Evolutionary conservation across 2,797 vertebrate species (phyloP).

Genomic region (Poeciliopsis paucimaculata): DNA sequence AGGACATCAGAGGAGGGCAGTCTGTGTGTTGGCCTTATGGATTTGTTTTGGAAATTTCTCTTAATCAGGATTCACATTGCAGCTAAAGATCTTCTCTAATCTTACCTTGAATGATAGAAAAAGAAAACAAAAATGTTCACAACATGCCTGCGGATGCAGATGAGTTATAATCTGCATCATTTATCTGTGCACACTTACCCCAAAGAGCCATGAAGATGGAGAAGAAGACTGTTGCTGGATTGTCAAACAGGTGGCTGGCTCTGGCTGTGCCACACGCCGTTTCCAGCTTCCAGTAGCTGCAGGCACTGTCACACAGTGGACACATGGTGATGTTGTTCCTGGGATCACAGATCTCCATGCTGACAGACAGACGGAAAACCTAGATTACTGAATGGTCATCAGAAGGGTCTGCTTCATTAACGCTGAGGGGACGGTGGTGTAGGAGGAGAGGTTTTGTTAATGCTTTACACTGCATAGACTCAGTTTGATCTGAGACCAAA

Average conservation of each 20-base stretch:
- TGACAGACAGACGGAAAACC: constrained; percentile 12
- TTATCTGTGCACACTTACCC: constrained; percentile 79
- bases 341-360: constrained; percentile 95
- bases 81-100: not conserved
- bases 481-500: no score
- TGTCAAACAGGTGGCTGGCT: constrained; percentile 97
- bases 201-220: constrained; percentile 98
- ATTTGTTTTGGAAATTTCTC: not conserved
- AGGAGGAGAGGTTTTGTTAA: not conserved
- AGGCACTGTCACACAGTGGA: constrained; percentile 91
- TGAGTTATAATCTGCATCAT: not conserved
- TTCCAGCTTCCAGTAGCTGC: constrained; percentile 95
- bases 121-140: not conserved
- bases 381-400: not conserved
- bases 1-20: constrained; percentile 27
- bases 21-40: constrained; percentile 3
- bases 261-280: constrained; percentile 91
- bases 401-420: not conserved
- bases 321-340: constrained; percentile 96
- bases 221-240: constrained; percentile 97
- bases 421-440: not conserved
- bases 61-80: not conserved
- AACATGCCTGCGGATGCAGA: not conserved
- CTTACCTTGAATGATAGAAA: not conserved
- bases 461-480: no score